A percentile compares a stretch with the other conserved stretches of the same genome.
Conservation (phyloP, 2,888 invertebrate species). For the Agapostemon virescens region DNA sequence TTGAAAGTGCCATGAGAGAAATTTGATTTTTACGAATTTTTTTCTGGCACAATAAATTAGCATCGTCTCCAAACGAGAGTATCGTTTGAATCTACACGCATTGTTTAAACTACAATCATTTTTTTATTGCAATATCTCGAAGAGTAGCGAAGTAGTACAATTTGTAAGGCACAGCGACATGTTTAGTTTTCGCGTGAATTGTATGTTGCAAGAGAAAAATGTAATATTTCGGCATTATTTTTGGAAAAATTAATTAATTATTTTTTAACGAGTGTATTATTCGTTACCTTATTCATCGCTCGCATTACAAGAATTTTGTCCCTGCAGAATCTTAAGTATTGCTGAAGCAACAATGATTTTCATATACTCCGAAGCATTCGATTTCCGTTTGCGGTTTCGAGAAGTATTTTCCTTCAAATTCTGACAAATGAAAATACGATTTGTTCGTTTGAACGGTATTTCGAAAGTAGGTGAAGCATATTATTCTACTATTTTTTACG, state of each 20-base stretch:
- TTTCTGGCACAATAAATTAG: background rate
- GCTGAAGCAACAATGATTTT: too few species aligned
- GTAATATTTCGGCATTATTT: too few species aligned
- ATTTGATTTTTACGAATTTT: background rate
- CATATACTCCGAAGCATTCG: too few species aligned
- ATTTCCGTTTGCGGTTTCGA: too few species aligned
- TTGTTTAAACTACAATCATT: background rate
- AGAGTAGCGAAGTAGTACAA: background rate
- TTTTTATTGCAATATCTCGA: background rate
- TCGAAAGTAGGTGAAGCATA: background rate
- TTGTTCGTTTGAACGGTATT: background rate
- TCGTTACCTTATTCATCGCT: too few species aligned
- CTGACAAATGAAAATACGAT: too few species aligned
- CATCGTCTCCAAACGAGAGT: rapidly evolving
- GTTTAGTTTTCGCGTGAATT: too few species aligned
- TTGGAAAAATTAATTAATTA: too few species aligned
- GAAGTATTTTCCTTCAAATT: too few species aligned
- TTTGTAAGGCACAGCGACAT: too few species aligned
- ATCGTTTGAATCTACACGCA: background rate
- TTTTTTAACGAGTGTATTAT: too few species aligned
- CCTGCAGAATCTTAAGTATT: background rate
- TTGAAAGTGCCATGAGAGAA: background rate
- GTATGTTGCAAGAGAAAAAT: background rate
- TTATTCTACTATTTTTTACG: background rate
- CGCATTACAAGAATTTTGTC: too few species aligned